A percentile compares a stretch with the other conserved stretches of the same genome.
These are phyloP conservation scores for Drosophila sulfurigaster DNA, from an alignment of 1,140 invertebrate species.

Conservation along the genomic window DNA sequence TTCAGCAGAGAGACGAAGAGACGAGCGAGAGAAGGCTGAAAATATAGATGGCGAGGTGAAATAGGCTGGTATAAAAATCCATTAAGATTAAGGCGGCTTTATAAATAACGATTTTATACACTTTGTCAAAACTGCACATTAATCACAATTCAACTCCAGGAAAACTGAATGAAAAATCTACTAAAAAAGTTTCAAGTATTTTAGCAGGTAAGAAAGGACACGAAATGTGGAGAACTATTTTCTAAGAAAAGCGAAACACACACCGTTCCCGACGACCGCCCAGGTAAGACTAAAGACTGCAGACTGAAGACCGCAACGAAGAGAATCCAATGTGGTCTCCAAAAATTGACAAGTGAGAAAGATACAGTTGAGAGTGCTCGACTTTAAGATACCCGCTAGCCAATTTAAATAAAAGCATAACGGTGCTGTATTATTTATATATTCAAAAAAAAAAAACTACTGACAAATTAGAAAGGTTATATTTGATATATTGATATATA, in stretches of 20 bases:
- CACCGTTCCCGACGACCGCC: slow-evolving; percentile 68
- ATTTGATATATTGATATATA: too few species aligned
- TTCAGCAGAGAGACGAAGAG: slow-evolving; percentile 57
- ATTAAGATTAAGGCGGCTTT: slow-evolving; percentile 73
- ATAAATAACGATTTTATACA: too few species aligned
- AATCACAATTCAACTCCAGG: background rate
- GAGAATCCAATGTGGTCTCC: slow-evolving; percentile 65
- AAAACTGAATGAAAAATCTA: background rate
- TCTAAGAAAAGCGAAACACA: slow-evolving; percentile 41
- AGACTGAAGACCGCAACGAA: too few species aligned
- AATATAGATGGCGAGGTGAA: slow-evolving; percentile 56
- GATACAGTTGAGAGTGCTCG: too few species aligned
- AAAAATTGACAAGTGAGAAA: too few species aligned
- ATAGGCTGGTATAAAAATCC: slow-evolving; percentile 48
- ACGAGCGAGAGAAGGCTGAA: slow-evolving; percentile 46
- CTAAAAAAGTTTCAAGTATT: too few species aligned
- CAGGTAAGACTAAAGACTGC: slow-evolving; percentile 52
- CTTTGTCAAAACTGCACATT: background rate
- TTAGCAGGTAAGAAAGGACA: slow-evolving; percentile 10
- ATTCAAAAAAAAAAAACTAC: too few species aligned
- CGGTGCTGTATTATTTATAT: too few species aligned
- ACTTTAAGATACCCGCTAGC: too few species aligned
- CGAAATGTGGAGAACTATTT: background rate
- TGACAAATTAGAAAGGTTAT: too few species aligned
- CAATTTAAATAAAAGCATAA: too few species aligned